Evolutionary conservation across 2,797 vertebrate species (phyloP).

Genomic region (Momotus momota): DNA sequence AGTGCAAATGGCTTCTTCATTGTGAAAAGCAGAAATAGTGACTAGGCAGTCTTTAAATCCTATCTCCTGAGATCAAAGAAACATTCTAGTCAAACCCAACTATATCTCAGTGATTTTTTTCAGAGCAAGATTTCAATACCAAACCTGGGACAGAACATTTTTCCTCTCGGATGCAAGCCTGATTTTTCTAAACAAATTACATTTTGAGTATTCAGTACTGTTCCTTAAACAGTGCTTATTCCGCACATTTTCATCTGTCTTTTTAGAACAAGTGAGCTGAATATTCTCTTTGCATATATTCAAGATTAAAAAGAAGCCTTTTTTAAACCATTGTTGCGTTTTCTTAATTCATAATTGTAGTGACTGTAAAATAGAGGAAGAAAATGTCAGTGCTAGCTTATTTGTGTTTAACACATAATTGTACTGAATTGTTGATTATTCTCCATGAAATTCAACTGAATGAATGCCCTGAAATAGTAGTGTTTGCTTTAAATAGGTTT

Average conservation of each 20-base stretch:
- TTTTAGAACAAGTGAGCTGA: background rate
- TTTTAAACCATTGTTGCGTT: background rate
- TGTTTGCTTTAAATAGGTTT: constrained; percentile 7
- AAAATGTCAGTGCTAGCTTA: background rate
- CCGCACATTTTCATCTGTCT: background rate
- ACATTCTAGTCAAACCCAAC: background rate
- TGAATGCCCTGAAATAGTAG: constrained; percentile 34
- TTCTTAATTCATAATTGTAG: background rate
- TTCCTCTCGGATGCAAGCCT: background rate
- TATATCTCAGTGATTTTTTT: background rate
- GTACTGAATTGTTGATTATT: background rate
- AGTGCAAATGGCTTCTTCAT: background rate
- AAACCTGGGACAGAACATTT: background rate
- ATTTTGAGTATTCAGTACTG: background rate
- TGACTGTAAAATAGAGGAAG: background rate
- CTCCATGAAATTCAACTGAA: constrained; percentile 33
- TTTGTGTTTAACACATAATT: constrained; percentile 1
- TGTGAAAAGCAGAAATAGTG: background rate
- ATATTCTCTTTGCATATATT: background rate
- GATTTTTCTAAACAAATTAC: background rate
- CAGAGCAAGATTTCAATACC: background rate
- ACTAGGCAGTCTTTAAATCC: background rate
- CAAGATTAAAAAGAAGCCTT: background rate
- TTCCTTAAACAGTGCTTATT: background rate
- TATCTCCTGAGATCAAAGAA: background rate